Evolutionary conservation across 1,140 invertebrate species (phyloP), one percentile per base, ranked within the genome.

Genomic region (Diorhabda sublineata): DNA sequence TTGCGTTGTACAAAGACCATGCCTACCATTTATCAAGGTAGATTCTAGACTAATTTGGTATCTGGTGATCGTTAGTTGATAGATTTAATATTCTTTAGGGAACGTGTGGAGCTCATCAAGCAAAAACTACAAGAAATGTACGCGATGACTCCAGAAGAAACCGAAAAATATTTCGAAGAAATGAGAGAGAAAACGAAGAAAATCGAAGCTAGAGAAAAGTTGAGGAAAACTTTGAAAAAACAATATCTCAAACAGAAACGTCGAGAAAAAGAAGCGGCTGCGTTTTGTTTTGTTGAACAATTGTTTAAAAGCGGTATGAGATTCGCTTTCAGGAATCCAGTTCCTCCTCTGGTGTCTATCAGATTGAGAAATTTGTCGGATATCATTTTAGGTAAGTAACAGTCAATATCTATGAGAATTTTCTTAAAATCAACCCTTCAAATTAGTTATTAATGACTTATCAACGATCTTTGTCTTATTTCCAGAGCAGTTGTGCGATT

Each of bases 91-190:
- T 52, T 52, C 26, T 52, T 52, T 8, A 52, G 60, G 61, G 73
- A 74, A 26, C 73, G 71, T 67, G 73, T 72, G 3, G 71, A 75
- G 42, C 70, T 68, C 44, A 67, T 77, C 8, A 75, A 75, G 45
- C 58, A 60, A 9, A 68, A 73, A 42, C 56, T 79, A 42, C 76
- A 76, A 43, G 75, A 77, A 68, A 63, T 74, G 4, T 79, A 75
- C 66, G 74, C 76, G 2, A 78, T 78, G 77, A 74, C 75, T 5
- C 76, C 77, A 3, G 77, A 78, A 68, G 76, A 79, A 71, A 75
- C 78, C 1, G 74, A 75, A 42, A 73, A 70, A 61, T 79, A 79
- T 62, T 79, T 79, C 59, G 67, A 73, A 56, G 65, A 77, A 58
- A 45, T 77, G 6, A 73, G 67, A 64, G 58, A 66, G 7, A 59